These are phyloP conservation scores for Patella pellucida DNA, from an alignment of 2,888 invertebrate genomes.

Conservation along the genomic window DNA sequence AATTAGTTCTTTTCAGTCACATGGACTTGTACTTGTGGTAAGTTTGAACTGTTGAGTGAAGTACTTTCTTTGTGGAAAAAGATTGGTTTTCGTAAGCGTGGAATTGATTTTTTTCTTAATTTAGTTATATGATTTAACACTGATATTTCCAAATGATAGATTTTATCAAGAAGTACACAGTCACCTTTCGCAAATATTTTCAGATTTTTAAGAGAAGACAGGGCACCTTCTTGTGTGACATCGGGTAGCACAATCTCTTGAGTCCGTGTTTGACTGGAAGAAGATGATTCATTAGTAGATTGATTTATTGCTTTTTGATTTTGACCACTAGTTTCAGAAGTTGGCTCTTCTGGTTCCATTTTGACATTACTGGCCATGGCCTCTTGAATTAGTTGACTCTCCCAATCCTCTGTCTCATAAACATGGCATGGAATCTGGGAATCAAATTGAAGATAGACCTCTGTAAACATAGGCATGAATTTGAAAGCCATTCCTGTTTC, in stretches of 20 bases:
- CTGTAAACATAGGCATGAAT: slow-evolving; percentile 29
- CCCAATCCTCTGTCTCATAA: slow-evolving; percentile 28
- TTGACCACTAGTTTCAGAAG: not conserved
- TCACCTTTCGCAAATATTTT: slow-evolving; percentile 21
- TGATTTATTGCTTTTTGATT: not conserved
- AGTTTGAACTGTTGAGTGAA: not conserved
- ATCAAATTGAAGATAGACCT: slow-evolving; percentile 30
- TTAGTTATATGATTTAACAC: slow-evolving; percentile 2
- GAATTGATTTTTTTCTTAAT: not conserved
- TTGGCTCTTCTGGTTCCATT: slow-evolving; percentile 27
- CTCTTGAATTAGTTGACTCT: slow-evolving; percentile 25
- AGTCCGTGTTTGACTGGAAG: not conserved
- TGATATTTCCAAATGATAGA: not conserved
- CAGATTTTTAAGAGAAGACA: slow-evolving; percentile 25
- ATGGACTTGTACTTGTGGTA: no score
- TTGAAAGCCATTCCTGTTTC: slow-evolving; percentile 23
- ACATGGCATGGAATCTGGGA: slow-evolving; percentile 28
- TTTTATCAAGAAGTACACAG: not conserved
- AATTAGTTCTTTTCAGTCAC: no score
- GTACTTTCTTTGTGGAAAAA: not conserved
- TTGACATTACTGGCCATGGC: slow-evolving; percentile 18
- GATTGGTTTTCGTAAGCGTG: not conserved
- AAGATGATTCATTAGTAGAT: not conserved
- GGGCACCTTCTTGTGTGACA: slow-evolving; percentile 19
- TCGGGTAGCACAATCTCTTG: not conserved